Conservation (phyloP, 2,888 invertebrate species). For the Amblyteles armatorius region DNA sequence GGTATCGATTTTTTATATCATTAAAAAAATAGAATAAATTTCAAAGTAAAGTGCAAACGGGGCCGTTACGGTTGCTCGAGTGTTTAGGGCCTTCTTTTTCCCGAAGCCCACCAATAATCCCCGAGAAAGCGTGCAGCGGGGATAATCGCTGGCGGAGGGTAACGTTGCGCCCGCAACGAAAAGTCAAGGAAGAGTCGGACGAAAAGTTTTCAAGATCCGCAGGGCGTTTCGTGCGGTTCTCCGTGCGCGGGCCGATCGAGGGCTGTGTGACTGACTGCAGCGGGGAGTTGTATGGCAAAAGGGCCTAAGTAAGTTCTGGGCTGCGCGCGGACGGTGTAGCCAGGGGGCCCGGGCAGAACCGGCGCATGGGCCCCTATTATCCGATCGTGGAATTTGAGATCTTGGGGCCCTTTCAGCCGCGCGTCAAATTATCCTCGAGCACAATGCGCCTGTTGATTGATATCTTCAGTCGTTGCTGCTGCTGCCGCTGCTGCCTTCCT, state of each 20-base stretch:
- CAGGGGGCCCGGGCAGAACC: constrained; percentile 31
- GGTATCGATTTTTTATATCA: neutral
- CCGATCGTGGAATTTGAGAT: constrained; percentile 82
- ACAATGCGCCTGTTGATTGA: constrained; percentile 83
- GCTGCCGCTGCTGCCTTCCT: constrained; percentile 53
- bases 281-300: constrained; percentile 27
- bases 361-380: constrained; percentile 74
- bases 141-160: constrained; percentile 52
- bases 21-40: neutral
- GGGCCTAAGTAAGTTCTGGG: constrained; percentile 50
- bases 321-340: neutral
- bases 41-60: neutral
- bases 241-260: constrained; percentile 43
- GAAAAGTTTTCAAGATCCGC: constrained; percentile 19
- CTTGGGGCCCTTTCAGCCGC: constrained; percentile 81
- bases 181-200: constrained; percentile 27
- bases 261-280: constrained; percentile 32
- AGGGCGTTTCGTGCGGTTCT: constrained; percentile 36
- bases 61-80: neutral
- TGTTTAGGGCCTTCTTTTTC: constrained; percentile 2
- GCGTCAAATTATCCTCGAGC: constrained; percentile 83
- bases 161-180: constrained; percentile 21
- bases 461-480: constrained; percentile 80
- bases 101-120: constrained; percentile 9
- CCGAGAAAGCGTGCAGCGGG: constrained; percentile 32